Evolutionary conservation across 2,797 vertebrate genomes (phyloP), one percentile per base, ranked within the genome.

Genomic region (Pangasius djambal): DNA sequence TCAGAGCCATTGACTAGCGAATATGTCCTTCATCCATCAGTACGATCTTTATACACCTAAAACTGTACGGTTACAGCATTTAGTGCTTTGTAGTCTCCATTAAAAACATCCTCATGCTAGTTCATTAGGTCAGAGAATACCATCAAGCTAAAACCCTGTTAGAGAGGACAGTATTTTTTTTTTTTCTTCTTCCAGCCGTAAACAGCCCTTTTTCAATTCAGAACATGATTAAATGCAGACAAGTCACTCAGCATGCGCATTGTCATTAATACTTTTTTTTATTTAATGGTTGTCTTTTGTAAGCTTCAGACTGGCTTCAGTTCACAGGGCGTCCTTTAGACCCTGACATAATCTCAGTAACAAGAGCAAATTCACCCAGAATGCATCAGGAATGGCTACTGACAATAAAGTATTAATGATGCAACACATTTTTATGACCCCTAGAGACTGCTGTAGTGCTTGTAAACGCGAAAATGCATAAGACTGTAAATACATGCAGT

Each of bases 361-460:
- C 34, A 50, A 65, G 86, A 87, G 28, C 78, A 48, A 50, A 87
- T 78, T 65, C 40, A 28, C 44, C 74, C 74, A 50, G 74, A 63
- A 50, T 63, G 67, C 77, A 69, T 72, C 69, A 74, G 79, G 34
- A 48, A 40, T 4, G 18, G 69, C 37, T 59, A 22, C 87, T 88
- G 67, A 61, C 55, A 55, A 83, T 72, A 82, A 52, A 88, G 55
- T 65, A 85, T 87, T 61, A 87, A 87, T 87, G 86, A 78, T 87
- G 74, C 59, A 87, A 78, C 59, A 13, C 74, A 79, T 79, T 79
- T 79, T 78, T 78, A 61, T 48, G 72, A 77, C 85, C 85, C 85
- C 34, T n/a, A 61, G 55, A 77, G 69, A 61, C 72, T 77, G 55
- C 16, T 86, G 72, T 48, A 48, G 57, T 31, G 72, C 72, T 31